phyloP scores from a whole-genome alignment of 2,113 vertebrate species.

The Grallaria varia region DNA sequence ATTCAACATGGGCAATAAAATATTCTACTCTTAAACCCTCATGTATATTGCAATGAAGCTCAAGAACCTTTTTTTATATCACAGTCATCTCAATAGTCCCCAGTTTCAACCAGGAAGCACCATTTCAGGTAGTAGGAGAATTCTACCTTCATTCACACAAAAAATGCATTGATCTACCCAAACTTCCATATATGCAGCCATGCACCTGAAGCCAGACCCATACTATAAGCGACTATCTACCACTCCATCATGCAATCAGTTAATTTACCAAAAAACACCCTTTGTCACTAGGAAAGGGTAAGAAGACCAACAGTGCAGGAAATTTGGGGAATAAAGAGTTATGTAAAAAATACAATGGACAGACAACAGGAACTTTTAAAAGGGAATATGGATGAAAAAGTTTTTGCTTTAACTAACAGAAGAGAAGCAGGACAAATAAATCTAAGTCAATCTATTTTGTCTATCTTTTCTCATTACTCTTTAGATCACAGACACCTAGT shows the following conservation, averaged over 20 bases:
- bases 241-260: background rate
- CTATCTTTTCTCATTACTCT: background rate
- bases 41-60: background rate
- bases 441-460: background rate
- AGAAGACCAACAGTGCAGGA: background rate
- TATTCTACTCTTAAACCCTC: background rate
- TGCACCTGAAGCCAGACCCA: background rate
- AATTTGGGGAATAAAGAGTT: background rate
- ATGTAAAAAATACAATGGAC: background rate
- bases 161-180: background rate
- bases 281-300: background rate
- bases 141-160: background rate
- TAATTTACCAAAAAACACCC: background rate
- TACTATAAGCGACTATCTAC: background rate
- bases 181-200: background rate
- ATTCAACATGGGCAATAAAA: background rate
- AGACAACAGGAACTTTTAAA: background rate
- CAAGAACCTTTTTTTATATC: background rate
- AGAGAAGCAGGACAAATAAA: background rate
- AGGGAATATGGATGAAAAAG: background rate
- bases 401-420: background rate
- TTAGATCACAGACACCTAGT: background rate
- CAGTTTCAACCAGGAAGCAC: background rate
- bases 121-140: background rate
- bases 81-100: background rate